Evolutionary conservation across 2,113 vertebrate genomes (phyloP).

Genomic region (Silurus glanis): DNA sequence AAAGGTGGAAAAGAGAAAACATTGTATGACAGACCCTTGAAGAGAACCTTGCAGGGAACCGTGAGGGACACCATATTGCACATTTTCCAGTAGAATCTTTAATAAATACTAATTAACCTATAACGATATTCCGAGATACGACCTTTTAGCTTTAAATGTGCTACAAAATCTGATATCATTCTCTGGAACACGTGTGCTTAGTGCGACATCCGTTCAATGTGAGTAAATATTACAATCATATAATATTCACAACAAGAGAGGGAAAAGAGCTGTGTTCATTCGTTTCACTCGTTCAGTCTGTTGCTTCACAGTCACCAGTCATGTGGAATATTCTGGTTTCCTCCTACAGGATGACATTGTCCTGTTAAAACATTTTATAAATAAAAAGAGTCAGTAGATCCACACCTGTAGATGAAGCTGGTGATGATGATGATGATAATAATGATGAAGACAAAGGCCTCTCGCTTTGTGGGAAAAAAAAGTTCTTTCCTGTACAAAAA

Average conservation of each 20-base stretch:
- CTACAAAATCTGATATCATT: neutral
- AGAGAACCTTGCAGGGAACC: neutral
- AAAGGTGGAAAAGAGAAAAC: neutral
- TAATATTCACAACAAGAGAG: neutral
- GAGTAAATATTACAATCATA: conserved; percentile 12
- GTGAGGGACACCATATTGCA: neutral
- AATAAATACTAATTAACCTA: neutral
- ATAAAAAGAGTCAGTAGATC: neutral
- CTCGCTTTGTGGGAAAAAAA: neutral
- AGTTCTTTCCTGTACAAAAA: neutral
- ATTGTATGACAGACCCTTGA: neutral
- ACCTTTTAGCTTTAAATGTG: neutral
- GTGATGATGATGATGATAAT: neutral
- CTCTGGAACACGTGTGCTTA: neutral
- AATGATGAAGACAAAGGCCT: neutral
- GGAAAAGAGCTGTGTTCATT: neutral
- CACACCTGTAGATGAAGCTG: neutral
- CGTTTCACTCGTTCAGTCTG: neutral
- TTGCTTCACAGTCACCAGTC: neutral
- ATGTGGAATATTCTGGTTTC: neutral
- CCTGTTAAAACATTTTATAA: neutral
- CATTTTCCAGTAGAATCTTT: neutral
- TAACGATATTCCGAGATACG: neutral
- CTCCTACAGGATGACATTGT: neutral
- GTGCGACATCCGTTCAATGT: neutral